Conservation (phyloP, 2,888 invertebrate species). For the Metacarcinus magister region DNA sequence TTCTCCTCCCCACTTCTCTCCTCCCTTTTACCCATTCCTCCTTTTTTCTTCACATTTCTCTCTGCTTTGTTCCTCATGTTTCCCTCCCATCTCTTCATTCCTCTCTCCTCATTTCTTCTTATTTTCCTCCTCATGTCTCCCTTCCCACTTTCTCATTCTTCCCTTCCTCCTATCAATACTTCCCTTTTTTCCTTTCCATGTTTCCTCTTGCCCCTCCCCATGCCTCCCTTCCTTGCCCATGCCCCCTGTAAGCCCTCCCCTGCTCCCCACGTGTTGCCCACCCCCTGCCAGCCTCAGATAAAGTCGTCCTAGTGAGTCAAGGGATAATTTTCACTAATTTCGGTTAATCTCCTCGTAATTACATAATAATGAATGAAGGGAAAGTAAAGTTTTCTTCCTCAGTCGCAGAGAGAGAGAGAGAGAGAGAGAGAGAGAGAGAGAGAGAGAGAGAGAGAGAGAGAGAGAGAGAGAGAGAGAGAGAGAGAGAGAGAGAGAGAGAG, state of each 20-base stretch:
- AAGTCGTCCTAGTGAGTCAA: not conserved
- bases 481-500: not conserved
- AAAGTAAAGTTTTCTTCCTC: not conserved
- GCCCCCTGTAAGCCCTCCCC: not conserved
- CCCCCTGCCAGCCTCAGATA: not conserved
- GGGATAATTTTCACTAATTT: slow-evolving; percentile 40
- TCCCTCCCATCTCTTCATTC: not conserved
- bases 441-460: slow-evolving; percentile 44
- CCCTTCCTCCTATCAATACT: not conserved
- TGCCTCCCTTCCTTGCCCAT: not conserved
- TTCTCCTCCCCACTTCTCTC: not conserved
- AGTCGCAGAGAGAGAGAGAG: not conserved
- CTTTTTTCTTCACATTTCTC: not conserved
- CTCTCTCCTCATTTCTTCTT: not conserved
- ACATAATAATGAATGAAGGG: not conserved
- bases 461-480: not conserved
- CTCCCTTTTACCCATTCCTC: not conserved
- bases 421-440: slow-evolving; percentile 27
- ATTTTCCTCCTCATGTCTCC: not conserved
- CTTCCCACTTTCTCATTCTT: not conserved
- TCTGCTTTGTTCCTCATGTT: not conserved
- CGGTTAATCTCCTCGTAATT: not conserved
- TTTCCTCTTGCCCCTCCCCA: not conserved
- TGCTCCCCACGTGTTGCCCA: not conserved
- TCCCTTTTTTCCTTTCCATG: not conserved